Conservation (phyloP, 2,888 invertebrate genomes). For the Andrena hattorfiana region DNA sequence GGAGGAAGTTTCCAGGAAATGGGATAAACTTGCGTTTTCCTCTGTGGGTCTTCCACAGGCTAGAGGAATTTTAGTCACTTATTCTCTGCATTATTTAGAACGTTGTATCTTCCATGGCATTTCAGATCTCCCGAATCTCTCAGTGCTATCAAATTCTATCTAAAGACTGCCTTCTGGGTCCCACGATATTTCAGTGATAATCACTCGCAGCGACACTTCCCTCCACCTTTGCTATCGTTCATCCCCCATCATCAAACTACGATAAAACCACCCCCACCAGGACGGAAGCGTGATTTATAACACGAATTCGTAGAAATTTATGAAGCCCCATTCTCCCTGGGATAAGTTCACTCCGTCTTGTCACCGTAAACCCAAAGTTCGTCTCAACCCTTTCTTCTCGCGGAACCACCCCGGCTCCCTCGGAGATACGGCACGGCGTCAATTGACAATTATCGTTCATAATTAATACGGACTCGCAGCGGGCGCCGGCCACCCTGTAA, state of each 20-base stretch:
- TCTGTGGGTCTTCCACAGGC: too few species aligned
- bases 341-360: background rate
- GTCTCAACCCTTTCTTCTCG: slow-evolving; percentile 6
- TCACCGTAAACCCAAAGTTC: slow-evolving; percentile 7
- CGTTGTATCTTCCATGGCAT: too few species aligned
- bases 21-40: background rate
- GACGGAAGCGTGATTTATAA: background rate
- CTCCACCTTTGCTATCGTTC: background rate
- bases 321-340: background rate
- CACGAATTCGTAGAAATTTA: background rate
- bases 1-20: background rate
- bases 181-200: too few species aligned
- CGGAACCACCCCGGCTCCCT: background rate
- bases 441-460: slow-evolving; percentile 58
- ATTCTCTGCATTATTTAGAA: background rate
- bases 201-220: background rate
- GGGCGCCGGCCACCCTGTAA: slow-evolving; percentile 51
- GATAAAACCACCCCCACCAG: background rate
- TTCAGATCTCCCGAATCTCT: too few species aligned
- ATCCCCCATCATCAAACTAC: background rate
- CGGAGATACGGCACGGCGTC: slow-evolving; percentile 40
- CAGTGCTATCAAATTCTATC: too few species aligned
- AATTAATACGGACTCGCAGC: slow-evolving; percentile 67
- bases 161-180: too few species aligned
- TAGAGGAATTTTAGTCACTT: background rate